Percentiles rank a stretch among this genome's conserved stretches.
Conservation (phyloP, 2,113 vertebrate species). For the Melozone crissalis region DNA sequence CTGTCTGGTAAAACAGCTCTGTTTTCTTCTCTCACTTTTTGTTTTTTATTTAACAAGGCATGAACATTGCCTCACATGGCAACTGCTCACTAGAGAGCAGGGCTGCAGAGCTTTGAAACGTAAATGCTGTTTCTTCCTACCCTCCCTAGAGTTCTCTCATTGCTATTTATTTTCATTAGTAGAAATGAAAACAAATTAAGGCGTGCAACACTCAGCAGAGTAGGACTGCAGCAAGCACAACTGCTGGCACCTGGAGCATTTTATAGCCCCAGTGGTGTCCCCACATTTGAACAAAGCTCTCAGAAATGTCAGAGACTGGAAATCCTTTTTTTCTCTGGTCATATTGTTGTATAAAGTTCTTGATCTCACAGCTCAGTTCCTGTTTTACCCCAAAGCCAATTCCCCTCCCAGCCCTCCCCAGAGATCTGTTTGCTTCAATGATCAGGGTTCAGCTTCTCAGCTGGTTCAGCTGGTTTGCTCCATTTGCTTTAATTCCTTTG, state of each 20-base stretch:
- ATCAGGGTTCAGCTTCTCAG: not conserved
- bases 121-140: slow-evolving; percentile 4
- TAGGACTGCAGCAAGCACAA: slow-evolving; percentile 1
- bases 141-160: slow-evolving; percentile 34
- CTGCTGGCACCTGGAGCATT: not conserved
- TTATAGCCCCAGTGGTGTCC: not conserved
- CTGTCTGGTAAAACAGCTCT: slow-evolving; percentile 27
- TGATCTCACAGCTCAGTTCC: not conserved
- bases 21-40: not conserved
- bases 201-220: slow-evolving; percentile 1
- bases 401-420: not conserved
- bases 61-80: not conserved
- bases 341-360: not conserved
- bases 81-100: not conserved
- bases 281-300: not conserved
- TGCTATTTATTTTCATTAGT: slow-evolving; percentile 70
- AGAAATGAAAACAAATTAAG: slow-evolving; percentile 65
- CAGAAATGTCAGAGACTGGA: not conserved
- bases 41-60: slow-evolving; percentile 60
- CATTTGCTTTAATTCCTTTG: not conserved
- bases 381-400: not conserved
- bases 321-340: not conserved
- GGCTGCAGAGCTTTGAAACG: slow-evolving; percentile 21
- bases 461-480: not conserved
- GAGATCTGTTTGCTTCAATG: not conserved